A percentile compares a stretch with the other conserved stretches of the same genome.
Conservation (phyloP, 2,888 invertebrate genomes). For the Nymphalis polychloros region DNA sequence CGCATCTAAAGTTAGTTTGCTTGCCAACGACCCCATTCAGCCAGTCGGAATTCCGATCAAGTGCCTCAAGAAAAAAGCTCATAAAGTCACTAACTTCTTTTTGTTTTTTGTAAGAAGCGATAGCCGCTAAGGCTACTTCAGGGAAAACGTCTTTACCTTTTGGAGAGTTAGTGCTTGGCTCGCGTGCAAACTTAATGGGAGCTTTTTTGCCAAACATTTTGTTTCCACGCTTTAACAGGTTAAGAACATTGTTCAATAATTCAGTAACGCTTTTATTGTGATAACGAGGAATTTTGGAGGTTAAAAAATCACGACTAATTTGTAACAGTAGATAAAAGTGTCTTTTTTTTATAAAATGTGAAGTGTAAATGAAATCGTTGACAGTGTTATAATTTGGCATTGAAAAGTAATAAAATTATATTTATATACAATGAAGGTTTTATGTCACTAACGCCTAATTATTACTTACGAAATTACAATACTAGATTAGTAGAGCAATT, state of each 20-base stretch:
- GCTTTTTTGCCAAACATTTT: slow-evolving; percentile 45
- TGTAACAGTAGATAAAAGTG: not conserved
- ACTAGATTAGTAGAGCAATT: slow-evolving; percentile 5
- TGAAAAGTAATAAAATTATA: not conserved
- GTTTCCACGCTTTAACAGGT: slow-evolving; percentile 45
- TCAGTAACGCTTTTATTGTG: slow-evolving; percentile 50
- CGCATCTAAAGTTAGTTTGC: slow-evolving; percentile 66
- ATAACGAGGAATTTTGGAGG: slow-evolving; percentile 62
- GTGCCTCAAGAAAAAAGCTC: slow-evolving; percentile 59
- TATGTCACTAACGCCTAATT: slow-evolving; percentile 6
- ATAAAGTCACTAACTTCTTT: slow-evolving; percentile 70
- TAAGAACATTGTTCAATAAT: slow-evolving; percentile 53
- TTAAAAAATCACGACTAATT: slow-evolving; percentile 34
- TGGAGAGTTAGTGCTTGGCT: slow-evolving; percentile 41
- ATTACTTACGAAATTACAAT: not conserved
- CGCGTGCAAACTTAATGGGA: slow-evolving; percentile 49
- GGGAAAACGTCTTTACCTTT: slow-evolving; percentile 52
- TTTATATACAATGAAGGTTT: not conserved
- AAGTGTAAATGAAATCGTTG: not conserved
- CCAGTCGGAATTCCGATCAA: slow-evolving; percentile 68
- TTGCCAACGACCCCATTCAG: slow-evolving; percentile 61
- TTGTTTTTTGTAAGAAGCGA: slow-evolving; percentile 65
- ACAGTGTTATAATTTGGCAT: not conserved
- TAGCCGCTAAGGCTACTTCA: slow-evolving; percentile 69
- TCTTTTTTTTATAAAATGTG: not conserved